Conservation (phyloP, 2,888 invertebrate species). For the Drosophila hamatofila region DNA sequence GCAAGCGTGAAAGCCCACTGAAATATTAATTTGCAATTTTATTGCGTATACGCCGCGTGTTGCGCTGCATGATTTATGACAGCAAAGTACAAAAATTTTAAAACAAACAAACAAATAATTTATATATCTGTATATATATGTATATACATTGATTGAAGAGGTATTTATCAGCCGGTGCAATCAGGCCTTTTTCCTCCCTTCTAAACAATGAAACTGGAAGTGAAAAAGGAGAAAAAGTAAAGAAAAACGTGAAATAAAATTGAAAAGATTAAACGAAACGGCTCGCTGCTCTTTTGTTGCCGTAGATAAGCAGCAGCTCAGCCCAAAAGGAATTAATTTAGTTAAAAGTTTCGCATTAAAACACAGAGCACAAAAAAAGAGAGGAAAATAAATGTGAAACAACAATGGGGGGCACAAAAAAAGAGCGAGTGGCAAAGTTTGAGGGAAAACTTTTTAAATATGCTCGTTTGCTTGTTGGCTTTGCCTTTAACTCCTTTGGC, state of each 20-base stretch:
- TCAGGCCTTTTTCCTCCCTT: constrained; percentile 8
- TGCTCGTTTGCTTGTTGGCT: constrained; percentile 75
- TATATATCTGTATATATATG: neutral
- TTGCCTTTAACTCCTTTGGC: constrained; percentile 73
- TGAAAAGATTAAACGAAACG: constrained; percentile 74
- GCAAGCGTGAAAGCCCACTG: constrained; percentile 60
- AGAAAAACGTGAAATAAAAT: constrained; percentile 29
- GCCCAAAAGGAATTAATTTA: constrained; percentile 79
- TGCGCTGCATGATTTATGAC: constrained; percentile 67
- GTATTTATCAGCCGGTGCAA: constrained; percentile 25
- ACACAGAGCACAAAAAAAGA: constrained; percentile 38
- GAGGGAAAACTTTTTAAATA: constrained; percentile 77
- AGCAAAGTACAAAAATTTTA: constrained; percentile 23
- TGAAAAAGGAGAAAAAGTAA: neutral
- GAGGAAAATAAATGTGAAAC: constrained; percentile 30
- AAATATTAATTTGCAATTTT: constrained; percentile 77
- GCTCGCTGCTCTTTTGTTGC: constrained; percentile 58
- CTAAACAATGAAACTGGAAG: constrained; percentile 3
- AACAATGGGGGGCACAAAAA: constrained; percentile 45
- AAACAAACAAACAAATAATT: constrained; percentile 17
- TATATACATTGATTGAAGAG: constrained; percentile 23
- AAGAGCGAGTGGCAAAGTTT: constrained; percentile 62
- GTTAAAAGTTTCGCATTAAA: constrained; percentile 79
- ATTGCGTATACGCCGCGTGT: constrained; percentile 64
- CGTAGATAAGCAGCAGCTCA: constrained; percentile 60